Conservation (phyloP, 2,888 invertebrate species). For the Trachelus troglodyta region DNA sequence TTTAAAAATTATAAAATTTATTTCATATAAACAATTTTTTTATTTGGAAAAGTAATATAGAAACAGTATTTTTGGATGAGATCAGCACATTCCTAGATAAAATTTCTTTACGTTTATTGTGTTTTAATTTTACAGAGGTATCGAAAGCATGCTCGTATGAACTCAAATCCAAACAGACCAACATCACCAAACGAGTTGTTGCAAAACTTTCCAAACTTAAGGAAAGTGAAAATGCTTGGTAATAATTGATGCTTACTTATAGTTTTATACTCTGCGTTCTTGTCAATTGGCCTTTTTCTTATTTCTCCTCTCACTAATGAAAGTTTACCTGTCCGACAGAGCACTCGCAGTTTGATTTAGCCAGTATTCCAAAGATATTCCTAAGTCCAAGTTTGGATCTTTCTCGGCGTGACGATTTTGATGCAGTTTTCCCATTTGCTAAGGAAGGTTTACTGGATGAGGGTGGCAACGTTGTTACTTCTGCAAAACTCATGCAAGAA, state of each 20-base stretch:
- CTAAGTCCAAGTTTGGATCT: conserved; percentile 82
- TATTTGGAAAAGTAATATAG: not conserved
- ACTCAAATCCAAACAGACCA: conserved; percentile 54
- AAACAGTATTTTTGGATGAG: not conserved
- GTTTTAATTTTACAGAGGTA: conserved; percentile 62
- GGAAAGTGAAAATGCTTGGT: conserved; percentile 65
- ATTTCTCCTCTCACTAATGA: not conserved
- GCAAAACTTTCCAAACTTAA: conserved; percentile 65
- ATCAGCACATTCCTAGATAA: not conserved
- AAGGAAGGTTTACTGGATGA: conserved; percentile 69
- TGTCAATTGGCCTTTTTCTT: not conserved
- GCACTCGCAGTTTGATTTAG: conserved; percentile 68
- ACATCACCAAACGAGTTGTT: conserved; percentile 59
- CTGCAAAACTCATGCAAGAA: conserved; percentile 81
- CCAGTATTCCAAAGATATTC: conserved; percentile 87
- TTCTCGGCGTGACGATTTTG: conserved; percentile 84
- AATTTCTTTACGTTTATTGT: conserved; percentile 20
- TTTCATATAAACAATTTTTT: not conserved
- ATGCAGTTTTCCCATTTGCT: conserved; percentile 83
- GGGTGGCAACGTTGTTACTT: conserved; percentile 50
- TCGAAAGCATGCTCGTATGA: conserved; percentile 67
- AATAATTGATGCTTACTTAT: conserved; percentile 21
- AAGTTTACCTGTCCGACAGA: conserved; percentile 50
- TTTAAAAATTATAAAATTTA: not conserved
- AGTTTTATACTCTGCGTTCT: not conserved